phyloP scores from a whole-genome alignment of 23 tunicate genomes.

The Trididemnum clinides region DNA sequence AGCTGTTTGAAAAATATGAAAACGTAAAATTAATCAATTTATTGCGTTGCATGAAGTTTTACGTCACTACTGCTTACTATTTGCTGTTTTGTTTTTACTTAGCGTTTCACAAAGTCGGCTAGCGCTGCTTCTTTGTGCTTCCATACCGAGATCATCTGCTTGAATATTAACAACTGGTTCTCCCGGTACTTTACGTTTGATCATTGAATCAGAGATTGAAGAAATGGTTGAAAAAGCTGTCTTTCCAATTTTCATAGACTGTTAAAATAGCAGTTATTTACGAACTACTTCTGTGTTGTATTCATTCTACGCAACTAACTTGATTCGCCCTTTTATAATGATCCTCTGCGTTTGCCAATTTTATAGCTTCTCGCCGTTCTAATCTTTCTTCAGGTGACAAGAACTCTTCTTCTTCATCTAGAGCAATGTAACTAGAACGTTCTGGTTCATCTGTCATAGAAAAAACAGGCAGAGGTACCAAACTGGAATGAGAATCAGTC shows the following conservation, averaged over 20 bases:
- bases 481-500: conserved; percentile 31
- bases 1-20: neutral
- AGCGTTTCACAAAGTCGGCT: conserved; percentile 11
- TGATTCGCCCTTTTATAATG: conserved; percentile 42
- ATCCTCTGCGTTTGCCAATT: neutral
- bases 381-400: conserved; percentile 79
- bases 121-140: conserved; percentile 25
- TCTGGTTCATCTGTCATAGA: conserved; percentile 17
- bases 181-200: conserved; percentile 59
- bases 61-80: too few species aligned
- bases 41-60: too few species aligned
- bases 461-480: conserved; percentile 51
- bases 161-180: conserved; percentile 55
- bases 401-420: conserved; percentile 71
- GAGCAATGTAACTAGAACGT: conserved; percentile 28
- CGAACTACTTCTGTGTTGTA: too few species aligned
- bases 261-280: neutral
- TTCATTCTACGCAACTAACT: too few species aligned
- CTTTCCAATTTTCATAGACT: conserved; percentile 55
- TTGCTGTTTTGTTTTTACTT: conserved; percentile 2
- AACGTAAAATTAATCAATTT: neutral
- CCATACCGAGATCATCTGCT: conserved; percentile 46
- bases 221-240: conserved; percentile 42
- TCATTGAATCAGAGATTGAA: conserved; percentile 41
- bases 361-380: conserved; percentile 32